Conservation (phyloP, 2,888 invertebrate genomes). For the Nemoura dubitans region DNA sequence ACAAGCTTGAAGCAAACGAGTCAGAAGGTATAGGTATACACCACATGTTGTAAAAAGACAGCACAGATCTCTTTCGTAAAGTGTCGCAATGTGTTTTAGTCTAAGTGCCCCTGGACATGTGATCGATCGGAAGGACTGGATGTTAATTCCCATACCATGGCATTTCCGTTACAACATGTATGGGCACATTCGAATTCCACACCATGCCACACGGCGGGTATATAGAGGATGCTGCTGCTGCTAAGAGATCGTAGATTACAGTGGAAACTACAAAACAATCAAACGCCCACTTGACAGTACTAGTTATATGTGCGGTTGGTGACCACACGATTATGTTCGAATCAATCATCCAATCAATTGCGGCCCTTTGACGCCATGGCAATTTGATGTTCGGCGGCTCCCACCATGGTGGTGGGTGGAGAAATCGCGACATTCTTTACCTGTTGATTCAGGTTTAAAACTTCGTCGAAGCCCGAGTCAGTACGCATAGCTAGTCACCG, state of each 20-base stretch:
- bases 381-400: not conserved
- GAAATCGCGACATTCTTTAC: conserved; percentile 3
- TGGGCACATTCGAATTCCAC: not conserved
- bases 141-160: not conserved
- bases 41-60: too few relatives aligned
- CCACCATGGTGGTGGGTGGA: not conserved
- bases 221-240: too few relatives aligned
- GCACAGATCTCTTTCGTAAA: not conserved
- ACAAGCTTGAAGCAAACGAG: too few relatives aligned
- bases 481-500: too few relatives aligned
- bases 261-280: not conserved
- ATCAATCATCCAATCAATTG: not conserved
- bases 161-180: not conserved
- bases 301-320: not conserved
- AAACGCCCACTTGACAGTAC: not conserved
- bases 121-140: not conserved
- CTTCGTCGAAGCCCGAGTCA: not conserved
- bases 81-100: not conserved
- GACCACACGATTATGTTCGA: not conserved
- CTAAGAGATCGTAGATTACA: not conserved
- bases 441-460: conserved; percentile 3
- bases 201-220: not conserved
- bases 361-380: not conserved
- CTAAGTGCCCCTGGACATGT: not conserved
- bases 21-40: too few relatives aligned